Evolutionary conservation across 1,140 invertebrate genomes (phyloP), one percentile per base, ranked within the genome.

Genomic region (Drosophila truncata): DNA sequence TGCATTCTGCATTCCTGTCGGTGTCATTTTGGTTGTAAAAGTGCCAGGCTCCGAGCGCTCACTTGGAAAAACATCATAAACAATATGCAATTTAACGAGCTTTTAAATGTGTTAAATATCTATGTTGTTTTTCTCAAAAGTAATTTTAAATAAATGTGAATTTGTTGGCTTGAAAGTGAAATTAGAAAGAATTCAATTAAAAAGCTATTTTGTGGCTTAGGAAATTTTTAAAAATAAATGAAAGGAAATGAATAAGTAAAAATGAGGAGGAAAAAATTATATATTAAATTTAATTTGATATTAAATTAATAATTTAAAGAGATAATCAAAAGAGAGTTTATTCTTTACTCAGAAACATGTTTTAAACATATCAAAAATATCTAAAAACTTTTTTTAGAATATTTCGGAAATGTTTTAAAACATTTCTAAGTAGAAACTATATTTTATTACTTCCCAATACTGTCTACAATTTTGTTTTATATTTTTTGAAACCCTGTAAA

Each of bases 1-100:
- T 83, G 66, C 72, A 39, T 39, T 39, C 64, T 84, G 80, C 80
- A 87, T 88, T 87, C 72, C 73, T 83, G 71, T 67, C 66, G 65
- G 65, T 75, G 75, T 82, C 78, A 65, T 35, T 73, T 73, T 27
- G 23, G 25, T 50, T 44, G 78, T 35, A 47, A 74, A 78, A 82
- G 78, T 73, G 59, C 47, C 50, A 37, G 59, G 16, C 50, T 47
- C 49, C n/a, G 46, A 31, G 25, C 27, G 5, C 52, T 27, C 55
- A 60, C 37, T 52, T 29, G 23, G 14, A 47, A 39, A 18, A 59
- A 41, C 55, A 61, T 5, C 20, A 55, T 20, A 20, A 44, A 52
- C 31, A 29, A 44, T 13, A 18, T 42, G 16, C 2, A 6, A 41
- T 20, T 59, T 55, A 55, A 55, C 20, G 52, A 55, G 52, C 2